These are phyloP conservation scores for Brachyopa scutellaris DNA, from an alignment of 2,888 invertebrate genomes.

Conservation along the genomic window DNA sequence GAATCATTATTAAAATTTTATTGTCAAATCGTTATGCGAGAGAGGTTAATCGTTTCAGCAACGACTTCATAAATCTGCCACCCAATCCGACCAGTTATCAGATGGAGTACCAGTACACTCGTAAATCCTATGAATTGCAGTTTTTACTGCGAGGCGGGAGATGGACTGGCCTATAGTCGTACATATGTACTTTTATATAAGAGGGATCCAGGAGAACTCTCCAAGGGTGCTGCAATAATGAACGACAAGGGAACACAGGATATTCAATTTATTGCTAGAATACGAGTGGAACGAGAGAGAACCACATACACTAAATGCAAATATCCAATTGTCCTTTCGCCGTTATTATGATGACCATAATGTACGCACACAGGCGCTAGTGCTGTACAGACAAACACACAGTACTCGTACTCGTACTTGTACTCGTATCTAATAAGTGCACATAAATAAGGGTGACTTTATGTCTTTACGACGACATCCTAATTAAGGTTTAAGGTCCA, in stretches of 20 bases:
- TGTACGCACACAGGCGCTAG: constrained; percentile 30
- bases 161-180: too few species aligned
- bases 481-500: constrained; percentile 72
- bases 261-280: constrained; percentile 62
- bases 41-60: constrained; percentile 63
- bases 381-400: constrained; percentile 11
- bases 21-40: constrained; percentile 59
- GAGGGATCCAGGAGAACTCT: constrained; percentile 8
- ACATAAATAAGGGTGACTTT: constrained; percentile 71
- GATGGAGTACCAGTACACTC: constrained; percentile 32
- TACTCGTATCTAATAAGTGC: constrained; percentile 72
- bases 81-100: constrained; percentile 46
- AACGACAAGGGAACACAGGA: constrained; percentile 50
- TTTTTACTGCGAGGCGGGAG: constrained; percentile 41
- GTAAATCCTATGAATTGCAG: constrained; percentile 64
- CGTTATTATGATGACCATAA: constrained; percentile 58
- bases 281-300: too few species aligned
- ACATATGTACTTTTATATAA: too few species aligned
- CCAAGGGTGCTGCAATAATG: constrained; percentile 29
- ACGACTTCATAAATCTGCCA: constrained; percentile 68
- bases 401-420: too few species aligned
- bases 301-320: constrained; percentile 56
- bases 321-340: constrained; percentile 68
- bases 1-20: constrained; percentile 69
- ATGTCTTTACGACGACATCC: constrained; percentile 72